Percentiles rank a stretch among this genome's conserved stretches.
Conservation (phyloP, 2,797 vertebrate genomes). For the Sphenodon punctatus region DNA sequence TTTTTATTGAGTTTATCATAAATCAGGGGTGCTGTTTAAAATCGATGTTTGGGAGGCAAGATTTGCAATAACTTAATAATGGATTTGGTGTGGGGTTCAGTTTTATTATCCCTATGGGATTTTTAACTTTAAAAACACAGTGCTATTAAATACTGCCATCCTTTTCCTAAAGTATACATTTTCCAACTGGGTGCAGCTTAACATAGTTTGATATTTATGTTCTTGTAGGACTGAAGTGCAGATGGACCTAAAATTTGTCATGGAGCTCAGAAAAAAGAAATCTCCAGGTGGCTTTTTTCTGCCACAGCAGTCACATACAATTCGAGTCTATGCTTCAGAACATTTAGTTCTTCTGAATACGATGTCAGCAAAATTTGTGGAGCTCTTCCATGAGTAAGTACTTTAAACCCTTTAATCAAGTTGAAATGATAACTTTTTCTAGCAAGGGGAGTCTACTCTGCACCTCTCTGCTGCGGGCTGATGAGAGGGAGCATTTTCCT, state of each 20-base stretch:
- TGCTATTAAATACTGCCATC: constrained; percentile 58
- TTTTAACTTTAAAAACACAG: constrained; percentile 34
- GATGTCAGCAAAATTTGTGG: constrained; percentile 40
- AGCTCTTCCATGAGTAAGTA: constrained; percentile 21
- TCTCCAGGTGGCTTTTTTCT: constrained; percentile 36
- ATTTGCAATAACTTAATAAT: constrained; percentile 36
- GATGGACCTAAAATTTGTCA: constrained; percentile 52
- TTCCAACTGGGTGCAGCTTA: constrained; percentile 54
- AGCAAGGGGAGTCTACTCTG: constrained; percentile 1
- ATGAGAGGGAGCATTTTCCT: background rate
- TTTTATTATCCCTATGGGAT: constrained; percentile 48
- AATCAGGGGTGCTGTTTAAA: constrained; percentile 31
- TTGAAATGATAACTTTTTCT: constrained; percentile 23
- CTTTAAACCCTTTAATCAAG: constrained; percentile 39
- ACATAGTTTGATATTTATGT: constrained; percentile 58
- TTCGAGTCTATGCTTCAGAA: constrained; percentile 25
- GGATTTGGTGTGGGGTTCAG: background rate
- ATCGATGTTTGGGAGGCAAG: constrained; percentile 24
- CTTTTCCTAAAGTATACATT: constrained; percentile 42
- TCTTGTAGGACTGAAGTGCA: constrained; percentile 50
- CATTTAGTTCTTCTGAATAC: constrained; percentile 44
- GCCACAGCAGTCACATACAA: constrained; percentile 30
- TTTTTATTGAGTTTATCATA: constrained; percentile 22
- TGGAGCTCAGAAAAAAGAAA: constrained; percentile 24
- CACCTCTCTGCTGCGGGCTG: background rate